Evolutionary conservation across 2,113 vertebrate species (phyloP), one percentile per base, ranked within the genome.

Genomic region (Scatophagus argus): DNA sequence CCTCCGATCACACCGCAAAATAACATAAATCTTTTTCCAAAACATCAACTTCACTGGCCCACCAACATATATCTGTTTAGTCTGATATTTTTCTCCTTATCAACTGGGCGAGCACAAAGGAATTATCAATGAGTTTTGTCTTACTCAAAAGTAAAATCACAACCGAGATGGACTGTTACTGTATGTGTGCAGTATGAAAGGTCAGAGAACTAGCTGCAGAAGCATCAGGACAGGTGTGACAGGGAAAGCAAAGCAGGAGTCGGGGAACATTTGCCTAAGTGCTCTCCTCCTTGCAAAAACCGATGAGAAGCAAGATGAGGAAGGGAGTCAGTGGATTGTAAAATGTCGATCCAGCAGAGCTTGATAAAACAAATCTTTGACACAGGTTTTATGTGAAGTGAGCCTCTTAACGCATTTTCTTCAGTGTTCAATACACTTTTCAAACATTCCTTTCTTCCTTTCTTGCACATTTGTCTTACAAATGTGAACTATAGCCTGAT

Each of bases 231-330:
- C 84, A 84, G 77, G 55, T 85, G 79, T 64, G 70, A 88, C 54
- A 55, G 59, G 12, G 51, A 77, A 62, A 69, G 65, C 39, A 43
- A 81, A 71, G 82, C 34, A 67, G 54, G 10, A 51, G 69, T 72
- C 38, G 8, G 68, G 14, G 54, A 89, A 86, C 89, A 90, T 89
- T 77, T 91, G 82, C 73, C 66, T 60, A 83, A 81, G 83, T 82
- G 77, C 74, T 67, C 79, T 74, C 39, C 32, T 64, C 49, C 44
- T 74, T 23, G 49, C 13, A n/a, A 36, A 62, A 70, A 25, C 62
- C 59, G 61, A 73, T 70, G 51, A 79, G 49, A 73, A 59, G 72
- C 23, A 16, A 75, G 39, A 44, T 32, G 34, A 10, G 39, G 27
- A 61, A 55, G 25, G 10, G 56, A 87, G 44, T 51, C 77, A 63